Conservation (phyloP, 2,113 vertebrate species). For the Microtus pennsylvanicus region DNA sequence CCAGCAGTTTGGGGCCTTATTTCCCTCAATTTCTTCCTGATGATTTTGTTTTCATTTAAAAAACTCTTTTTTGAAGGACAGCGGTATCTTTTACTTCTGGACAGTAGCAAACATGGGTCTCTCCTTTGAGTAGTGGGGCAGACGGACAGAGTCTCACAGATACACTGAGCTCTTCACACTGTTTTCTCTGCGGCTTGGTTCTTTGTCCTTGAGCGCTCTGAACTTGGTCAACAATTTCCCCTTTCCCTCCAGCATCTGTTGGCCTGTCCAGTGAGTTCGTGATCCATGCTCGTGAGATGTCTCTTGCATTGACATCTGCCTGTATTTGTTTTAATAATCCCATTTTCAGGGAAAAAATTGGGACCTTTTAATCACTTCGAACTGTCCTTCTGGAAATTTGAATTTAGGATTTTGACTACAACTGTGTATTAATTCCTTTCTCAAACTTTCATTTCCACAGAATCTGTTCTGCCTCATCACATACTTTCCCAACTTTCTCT, state of each 20-base stretch:
- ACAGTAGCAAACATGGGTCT: background rate
- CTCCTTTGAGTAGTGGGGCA: background rate
- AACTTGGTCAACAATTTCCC: background rate
- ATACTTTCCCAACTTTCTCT: background rate
- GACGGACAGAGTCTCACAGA: background rate
- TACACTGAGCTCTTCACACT: background rate
- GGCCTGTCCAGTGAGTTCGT: too few relatives aligned
- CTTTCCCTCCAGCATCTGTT: background rate
- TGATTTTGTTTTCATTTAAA: background rate
- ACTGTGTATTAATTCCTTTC: conserved; percentile 13
- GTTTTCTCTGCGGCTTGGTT: background rate
- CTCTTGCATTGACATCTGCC: too few relatives aligned
- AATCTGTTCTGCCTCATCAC: background rate
- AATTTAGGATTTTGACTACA: conserved; percentile 20
- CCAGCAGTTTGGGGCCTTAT: background rate
- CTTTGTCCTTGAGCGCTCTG: background rate
- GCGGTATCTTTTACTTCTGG: background rate
- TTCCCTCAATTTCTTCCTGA: background rate
- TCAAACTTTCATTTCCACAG: background rate
- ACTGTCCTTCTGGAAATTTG: background rate
- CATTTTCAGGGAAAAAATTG: background rate
- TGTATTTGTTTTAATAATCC: background rate
- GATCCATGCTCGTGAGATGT: too few relatives aligned
- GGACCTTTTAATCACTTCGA: background rate
- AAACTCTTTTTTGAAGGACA: background rate